Base-by-base conservation (phyloP, 1,140 invertebrate species). In the Drosophila prosaltans region DNA sequence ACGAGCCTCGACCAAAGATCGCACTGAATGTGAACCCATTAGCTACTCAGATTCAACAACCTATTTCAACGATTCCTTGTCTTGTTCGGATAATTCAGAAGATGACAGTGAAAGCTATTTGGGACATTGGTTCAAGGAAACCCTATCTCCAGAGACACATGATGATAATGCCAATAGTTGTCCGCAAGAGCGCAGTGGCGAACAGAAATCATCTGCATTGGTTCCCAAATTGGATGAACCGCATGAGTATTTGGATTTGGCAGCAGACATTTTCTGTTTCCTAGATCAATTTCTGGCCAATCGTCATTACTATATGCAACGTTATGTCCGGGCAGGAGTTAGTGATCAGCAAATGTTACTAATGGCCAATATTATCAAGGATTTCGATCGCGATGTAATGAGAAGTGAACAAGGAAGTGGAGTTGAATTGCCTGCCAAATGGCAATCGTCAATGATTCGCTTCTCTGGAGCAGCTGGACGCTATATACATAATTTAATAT, bases 111-210 rank as follows among this genome's bases (percentile, higher is more conserved):
- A 98, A 92, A 97, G 97, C 1, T 95, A 98, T 72, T 94, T 98
- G 81, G 97, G 97, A 0, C 94, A 97, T 65, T 98, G 97, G 97
- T 98, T 98, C 93, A 97, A 98, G 91, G 97, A 98, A 92, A 98
- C 97, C 0, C 92, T 98, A 11, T 97, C 96, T 10, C 95, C 96
- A 0, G 96, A 97, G 76, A 93, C 93, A 1, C 94, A 94, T 57
- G 95, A 96, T 30, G 94, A 95, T 71, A 93, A 93, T 51, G 93
- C 93, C 1, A 88, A 88, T 21, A 89, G 83, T 7, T 92, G 91
- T 11, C 83, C 92, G 3, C 93, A 93, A 30, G 93, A 93, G 65
- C 92, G 93, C 16, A 91, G 90, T 6, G 92, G 93, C 58, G 82
- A 92, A 61, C 69, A 92, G 5, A 90, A 93, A 36, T 90, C 92